Conservation (phyloP, 2,113 vertebrate species). For the Sinocyclocheilus anshuiensis region DNA sequence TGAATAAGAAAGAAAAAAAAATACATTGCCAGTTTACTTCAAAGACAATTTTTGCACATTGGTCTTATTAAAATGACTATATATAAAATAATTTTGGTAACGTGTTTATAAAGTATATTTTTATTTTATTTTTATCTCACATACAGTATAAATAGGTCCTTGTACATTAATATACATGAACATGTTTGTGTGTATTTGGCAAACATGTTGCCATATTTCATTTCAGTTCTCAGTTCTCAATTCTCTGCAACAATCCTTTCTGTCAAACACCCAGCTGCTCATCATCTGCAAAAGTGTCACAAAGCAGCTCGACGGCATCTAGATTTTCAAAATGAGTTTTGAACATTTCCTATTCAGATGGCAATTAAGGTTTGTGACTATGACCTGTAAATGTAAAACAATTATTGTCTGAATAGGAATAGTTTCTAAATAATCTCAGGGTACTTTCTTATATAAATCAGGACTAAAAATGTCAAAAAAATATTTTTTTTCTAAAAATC, state of each 20-base stretch:
- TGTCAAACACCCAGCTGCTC: not conserved
- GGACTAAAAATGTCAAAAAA: not conserved
- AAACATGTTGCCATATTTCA: too few species aligned
- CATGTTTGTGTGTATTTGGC: too few species aligned
- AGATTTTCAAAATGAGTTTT: not conserved
- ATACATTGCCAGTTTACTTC: too few species aligned
- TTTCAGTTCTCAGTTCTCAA: not conserved
- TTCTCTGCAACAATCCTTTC: too few species aligned
- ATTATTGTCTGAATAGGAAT: not conserved
- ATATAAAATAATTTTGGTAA: too few species aligned
- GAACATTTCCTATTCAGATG: not conserved
- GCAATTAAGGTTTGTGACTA: not conserved
- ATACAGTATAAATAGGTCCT: too few species aligned
- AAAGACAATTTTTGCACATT: too few species aligned
- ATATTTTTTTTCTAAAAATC: not conserved
- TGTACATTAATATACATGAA: too few species aligned
- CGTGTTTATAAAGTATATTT: too few species aligned
- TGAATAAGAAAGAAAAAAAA: too few species aligned
- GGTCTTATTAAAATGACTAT: too few species aligned
- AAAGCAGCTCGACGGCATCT: not conserved
- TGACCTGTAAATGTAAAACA: conserved; percentile 11
- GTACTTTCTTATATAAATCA: not conserved
- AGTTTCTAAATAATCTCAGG: not conserved
- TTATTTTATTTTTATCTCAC: too few species aligned
- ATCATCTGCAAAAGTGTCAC: not conserved